Evolutionary conservation across 2,797 vertebrate genomes (phyloP).

Genomic region (Chiroxiphia lanceolata): DNA sequence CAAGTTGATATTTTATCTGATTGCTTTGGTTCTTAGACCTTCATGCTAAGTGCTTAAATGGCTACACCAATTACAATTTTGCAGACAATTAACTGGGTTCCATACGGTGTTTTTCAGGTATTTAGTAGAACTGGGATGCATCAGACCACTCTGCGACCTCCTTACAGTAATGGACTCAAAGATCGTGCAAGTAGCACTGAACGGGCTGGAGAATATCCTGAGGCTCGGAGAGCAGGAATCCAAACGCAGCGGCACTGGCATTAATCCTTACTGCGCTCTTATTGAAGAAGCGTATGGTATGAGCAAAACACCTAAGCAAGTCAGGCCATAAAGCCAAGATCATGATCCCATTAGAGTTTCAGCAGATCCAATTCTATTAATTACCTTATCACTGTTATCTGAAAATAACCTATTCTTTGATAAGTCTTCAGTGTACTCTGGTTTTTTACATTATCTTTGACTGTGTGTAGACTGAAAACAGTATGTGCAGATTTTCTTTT

Average conservation of each 20-base stretch:
- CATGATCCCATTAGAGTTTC: background rate
- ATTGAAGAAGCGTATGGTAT: conserved; percentile 97
- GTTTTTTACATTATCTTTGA: background rate
- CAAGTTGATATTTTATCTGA: background rate
- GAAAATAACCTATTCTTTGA: background rate
- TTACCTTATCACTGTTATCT: background rate
- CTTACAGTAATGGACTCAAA: conserved; percentile 98
- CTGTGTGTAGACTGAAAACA: background rate
- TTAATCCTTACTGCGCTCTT: conserved; percentile 95
- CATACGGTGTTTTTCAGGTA: conserved; percentile 78
- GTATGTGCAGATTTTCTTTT: background rate
- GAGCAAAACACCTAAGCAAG: background rate
- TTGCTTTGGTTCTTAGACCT: background rate
- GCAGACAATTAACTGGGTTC: background rate
- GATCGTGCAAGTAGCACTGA: conserved; percentile 96
- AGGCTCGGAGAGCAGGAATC: conserved; percentile 94
- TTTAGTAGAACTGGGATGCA: conserved; percentile 93
- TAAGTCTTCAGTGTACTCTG: background rate
- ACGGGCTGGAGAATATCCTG: conserved; percentile 95
- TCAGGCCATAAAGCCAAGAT: background rate
- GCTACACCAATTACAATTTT: background rate
- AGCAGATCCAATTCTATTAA: background rate
- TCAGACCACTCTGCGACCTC: conserved; percentile 96
- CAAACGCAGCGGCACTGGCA: conserved; percentile 88
- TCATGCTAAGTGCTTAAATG: background rate